A percentile compares a stretch with the other conserved stretches of the same genome.
Conservation (phyloP, 2,113 vertebrate species). For the Trogon melanurus region DNA sequence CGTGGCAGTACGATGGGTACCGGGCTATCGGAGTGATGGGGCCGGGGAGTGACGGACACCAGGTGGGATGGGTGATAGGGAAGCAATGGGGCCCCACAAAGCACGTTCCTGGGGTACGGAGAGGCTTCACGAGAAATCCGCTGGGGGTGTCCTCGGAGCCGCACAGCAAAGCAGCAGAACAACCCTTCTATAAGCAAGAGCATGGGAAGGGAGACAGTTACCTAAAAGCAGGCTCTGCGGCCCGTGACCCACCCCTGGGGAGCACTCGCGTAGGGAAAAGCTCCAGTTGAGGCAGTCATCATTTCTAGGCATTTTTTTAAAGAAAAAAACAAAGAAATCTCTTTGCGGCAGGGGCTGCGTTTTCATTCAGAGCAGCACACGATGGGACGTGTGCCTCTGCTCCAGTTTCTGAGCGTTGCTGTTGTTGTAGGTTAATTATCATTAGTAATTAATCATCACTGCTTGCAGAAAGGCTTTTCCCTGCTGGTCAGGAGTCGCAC, state of each 20-base stretch:
- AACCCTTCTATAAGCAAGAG: not conserved
- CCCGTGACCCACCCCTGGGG: fast-evolving
- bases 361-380: not conserved
- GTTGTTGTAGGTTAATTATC: slow-evolving; percentile 34
- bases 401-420: not conserved
- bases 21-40: fast-evolving
- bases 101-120: not conserved
- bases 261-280: not conserved
- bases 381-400: not conserved
- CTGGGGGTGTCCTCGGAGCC: fast-evolving
- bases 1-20: not conserved
- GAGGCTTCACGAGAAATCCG: not conserved
- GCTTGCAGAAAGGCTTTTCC: not conserved
- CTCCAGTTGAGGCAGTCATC: slow-evolving; percentile 1
- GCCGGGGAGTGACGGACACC: not conserved
- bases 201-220: not conserved
- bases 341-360: not conserved
- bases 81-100: fast-evolving
- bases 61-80: not conserved
- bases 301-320: not conserved
- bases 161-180: not conserved
- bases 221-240: fast-evolving
- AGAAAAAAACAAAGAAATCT: not conserved
- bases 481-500: not conserved
- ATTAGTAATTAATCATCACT: not conserved